Base-by-base conservation (phyloP, 2,888 invertebrate genomes). In the Protonemura montana region DNA sequence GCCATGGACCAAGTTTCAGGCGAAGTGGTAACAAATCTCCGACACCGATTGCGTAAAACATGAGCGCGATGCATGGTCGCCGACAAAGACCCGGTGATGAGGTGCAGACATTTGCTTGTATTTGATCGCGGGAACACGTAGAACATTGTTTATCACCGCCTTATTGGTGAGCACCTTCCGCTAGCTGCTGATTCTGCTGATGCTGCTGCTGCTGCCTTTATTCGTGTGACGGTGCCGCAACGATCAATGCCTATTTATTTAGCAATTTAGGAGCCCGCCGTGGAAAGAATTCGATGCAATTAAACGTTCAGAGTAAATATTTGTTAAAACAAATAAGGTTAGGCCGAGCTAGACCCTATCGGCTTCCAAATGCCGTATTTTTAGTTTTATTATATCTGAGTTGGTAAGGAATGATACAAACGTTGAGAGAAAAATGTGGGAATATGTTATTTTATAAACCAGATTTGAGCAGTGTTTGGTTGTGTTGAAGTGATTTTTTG, bases 21-120 rank as follows among this genome's bases (percentile, higher is more conserved):
- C 21, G 59, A 59, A 59, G 59, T 59, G 59, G 59, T 13, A 59
- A 59, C 59, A 59, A 59, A 59, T 59, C 59, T 59, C 59, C 21
- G 59, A 59, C 59, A 59, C 59, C 6, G 59, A 59, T 59, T 59
- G 59, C 59, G 59, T 59, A 59, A 59, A 59, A 59, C 59, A 59
- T 59, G 59, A 59, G 59, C n/a, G 21, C 21, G 59, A 59, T 10
- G n/a, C n/a, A 3, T 59, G 59, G 59, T 21, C 59, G 21, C 59
- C 59, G 59, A 59, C 59, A 59, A 59, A 59, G 59, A 21, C 16
- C 59, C 59, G 59, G 21, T 59, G 59, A 59, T 59, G 59, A 59
- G 59, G 59, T 59, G 59, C 59, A 59, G 59, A 59, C 59, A 59
- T 59, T 59, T 59, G 59, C 59, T 59, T 59, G 59, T 59, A 59